Conservation (phyloP, 2,113 vertebrate genomes). For the Carassius auratus region DNA sequence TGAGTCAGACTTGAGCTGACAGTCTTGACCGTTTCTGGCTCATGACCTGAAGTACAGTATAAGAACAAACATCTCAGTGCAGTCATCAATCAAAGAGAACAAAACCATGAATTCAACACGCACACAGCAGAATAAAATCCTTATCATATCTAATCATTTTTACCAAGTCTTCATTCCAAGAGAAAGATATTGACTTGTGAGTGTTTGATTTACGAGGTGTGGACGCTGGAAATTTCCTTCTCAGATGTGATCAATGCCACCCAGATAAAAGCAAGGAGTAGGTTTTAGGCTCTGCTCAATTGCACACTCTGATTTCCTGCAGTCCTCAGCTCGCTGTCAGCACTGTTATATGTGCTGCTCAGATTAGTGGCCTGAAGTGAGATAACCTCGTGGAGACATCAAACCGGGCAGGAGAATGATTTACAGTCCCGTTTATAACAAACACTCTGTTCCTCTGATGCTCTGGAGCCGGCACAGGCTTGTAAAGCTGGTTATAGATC, state of each 20-base stretch:
- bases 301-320: constrained; percentile 52
- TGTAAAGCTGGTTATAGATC: constrained; percentile 18
- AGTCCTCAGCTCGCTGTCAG: constrained; percentile 21
- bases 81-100: background rate
- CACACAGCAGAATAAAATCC: constrained; percentile 47
- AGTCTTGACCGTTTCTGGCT: background rate
- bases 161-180: constrained; percentile 67
- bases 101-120: constrained; percentile 12
- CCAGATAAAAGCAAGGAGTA: constrained; percentile 63
- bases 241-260: constrained; percentile 47
- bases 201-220: constrained; percentile 63
- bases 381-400: constrained; percentile 54
- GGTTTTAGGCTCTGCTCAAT: constrained; percentile 60
- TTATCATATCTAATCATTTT: constrained; percentile 70
- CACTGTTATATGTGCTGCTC: background rate
- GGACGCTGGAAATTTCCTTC: constrained; percentile 58
- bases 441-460: background rate
- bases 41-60: background rate
- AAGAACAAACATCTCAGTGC: background rate
- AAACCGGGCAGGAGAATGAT: constrained; percentile 50
- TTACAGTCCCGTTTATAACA: constrained; percentile 44
- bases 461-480: too few species aligned
- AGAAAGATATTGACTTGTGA: constrained; percentile 57
- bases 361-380: constrained; percentile 60
- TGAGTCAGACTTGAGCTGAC: background rate